Evolutionary conservation across 30 jellyfish, hydroid and myxozoan genomes (phyloP).

Genomic region (Sanderia malayensis): DNA sequence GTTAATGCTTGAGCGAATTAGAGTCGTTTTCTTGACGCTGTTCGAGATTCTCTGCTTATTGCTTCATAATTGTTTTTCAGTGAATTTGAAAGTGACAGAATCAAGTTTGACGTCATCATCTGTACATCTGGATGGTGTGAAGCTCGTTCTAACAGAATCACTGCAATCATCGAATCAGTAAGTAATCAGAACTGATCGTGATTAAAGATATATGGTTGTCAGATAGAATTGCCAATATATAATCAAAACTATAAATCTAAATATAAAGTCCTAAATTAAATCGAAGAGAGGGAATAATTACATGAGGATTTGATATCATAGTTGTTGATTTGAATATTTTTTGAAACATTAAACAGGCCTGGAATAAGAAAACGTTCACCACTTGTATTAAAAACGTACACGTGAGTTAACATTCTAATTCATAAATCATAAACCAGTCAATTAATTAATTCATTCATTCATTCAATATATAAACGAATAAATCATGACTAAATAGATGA

Average conservation of each 20-base stretch:
- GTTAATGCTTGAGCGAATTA: background rate
- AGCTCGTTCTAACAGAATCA: conserved; percentile 64
- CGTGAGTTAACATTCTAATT: background rate
- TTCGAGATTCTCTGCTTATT: background rate
- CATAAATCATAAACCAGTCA: background rate
- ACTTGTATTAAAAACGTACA: background rate
- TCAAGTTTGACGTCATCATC: conserved; percentile 45
- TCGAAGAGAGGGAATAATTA: no score
- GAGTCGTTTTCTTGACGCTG: background rate
- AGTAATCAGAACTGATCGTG: conserved; percentile 21
- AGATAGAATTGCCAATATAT: no score
- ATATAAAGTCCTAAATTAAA: no score
- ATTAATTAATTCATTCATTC: no score
- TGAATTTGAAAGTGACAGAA: conserved; percentile 4
- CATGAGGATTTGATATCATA: no score
- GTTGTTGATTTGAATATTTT: no score
- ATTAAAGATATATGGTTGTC: no score
- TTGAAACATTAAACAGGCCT: no score
- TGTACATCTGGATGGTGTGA: conserved; percentile 65
- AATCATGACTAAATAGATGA: background rate
- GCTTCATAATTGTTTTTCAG: background rate
- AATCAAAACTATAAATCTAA: no score
- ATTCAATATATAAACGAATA: background rate
- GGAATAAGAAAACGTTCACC: background rate
- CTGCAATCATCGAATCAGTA: conserved; percentile 42